Evolutionary conservation across 30 jellyfish, hydroid and myxozoan genomes (phyloP).

Genomic region (Hydractinia echinata): DNA sequence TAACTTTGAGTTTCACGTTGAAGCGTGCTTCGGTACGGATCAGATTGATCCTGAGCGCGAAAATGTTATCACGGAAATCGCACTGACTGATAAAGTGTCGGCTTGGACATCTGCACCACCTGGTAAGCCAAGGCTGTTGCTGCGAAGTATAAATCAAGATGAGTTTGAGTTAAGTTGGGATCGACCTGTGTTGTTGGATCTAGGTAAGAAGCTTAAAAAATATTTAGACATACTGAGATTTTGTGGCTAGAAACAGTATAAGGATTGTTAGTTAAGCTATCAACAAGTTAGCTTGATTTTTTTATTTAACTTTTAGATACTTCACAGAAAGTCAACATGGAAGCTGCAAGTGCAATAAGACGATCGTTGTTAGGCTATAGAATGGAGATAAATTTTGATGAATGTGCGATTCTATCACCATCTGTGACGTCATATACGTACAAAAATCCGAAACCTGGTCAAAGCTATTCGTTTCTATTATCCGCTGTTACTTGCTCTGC

Average conservation of each 20-base stretch:
- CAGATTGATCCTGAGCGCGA: conserved; percentile 17
- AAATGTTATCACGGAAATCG: conserved; percentile 8
- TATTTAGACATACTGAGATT: background rate
- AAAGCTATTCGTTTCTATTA: conserved; percentile 28
- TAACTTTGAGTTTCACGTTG: conserved; percentile 19
- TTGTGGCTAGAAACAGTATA: background rate
- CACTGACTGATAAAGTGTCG: conserved; percentile 16
- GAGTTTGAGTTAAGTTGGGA: conserved; percentile 49
- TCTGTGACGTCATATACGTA: conserved; percentile 42
- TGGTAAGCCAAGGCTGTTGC: conserved; percentile 34
- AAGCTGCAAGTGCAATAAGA: conserved; percentile 28
- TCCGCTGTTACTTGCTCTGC: conserved; percentile 56
- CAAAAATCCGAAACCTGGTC: conserved; percentile 31
- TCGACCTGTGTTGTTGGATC: conserved; percentile 52
- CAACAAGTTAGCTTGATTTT: background rate
- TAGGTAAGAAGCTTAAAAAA: conserved; percentile 1
- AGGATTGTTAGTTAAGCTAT: background rate
- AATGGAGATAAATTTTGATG: conserved; percentile 37
- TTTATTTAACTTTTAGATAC: conserved; percentile 3
- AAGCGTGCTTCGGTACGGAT: conserved; percentile 40
- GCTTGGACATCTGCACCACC: conserved; percentile 69
- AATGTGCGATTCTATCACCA: conserved; percentile 45
- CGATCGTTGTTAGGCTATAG: conserved; percentile 50
- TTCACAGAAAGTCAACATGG: conserved; percentile 2
- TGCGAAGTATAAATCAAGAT: conserved; percentile 34